Evolutionary conservation across 2,113 vertebrate species (phyloP), one percentile per base, ranked within the genome.

Genomic region (Mus musculus): DNA sequence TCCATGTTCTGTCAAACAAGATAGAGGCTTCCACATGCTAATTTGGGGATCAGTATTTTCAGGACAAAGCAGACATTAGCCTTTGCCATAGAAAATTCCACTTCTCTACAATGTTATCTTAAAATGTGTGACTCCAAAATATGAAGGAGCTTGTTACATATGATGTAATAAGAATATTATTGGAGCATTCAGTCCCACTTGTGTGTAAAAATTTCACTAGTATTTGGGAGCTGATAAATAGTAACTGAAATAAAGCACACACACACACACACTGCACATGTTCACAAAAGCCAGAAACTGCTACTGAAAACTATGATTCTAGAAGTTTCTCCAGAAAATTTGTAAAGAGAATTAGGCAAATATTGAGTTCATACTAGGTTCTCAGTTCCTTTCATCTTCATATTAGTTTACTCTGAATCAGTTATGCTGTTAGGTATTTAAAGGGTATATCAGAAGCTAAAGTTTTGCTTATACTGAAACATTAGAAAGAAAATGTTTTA

Each of bases 361-460:
- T 33, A 95, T 3, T 88, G 22, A 61, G 17, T 63, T 69, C 1
- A 2, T 67, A 4, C 76, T 94, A 46, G 19, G 12, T 4, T 88
- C 9, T 52, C 12, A 56, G 76, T 93, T 92, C 49, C 80, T 96
- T 96, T 96, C 30, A 95, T 90, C 17, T 81, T 73, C 20, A 69
- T 30, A 76, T 92, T 69, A 77, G 76, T 7, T 84, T 72, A 36
- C 3, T 78, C 1, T 78, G 28, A 93, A 69, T 89, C 39, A 72
- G 17, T 42, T 94, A 90, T 77, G 30, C 59, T 61, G 9, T 46
- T 87, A 63, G 9, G 22, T 92, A 49, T 69, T 85, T 85, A 94
- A 84, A 81, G 71, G 11, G 88, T 76, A 7, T 24, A 73, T 92
- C 63, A 81, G 84, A 94, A 96, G 30, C 1, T 7, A 82, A 92